Evolutionary conservation across 2,888 invertebrate species (phyloP).

Genomic region (Agonopterix arenella): DNA sequence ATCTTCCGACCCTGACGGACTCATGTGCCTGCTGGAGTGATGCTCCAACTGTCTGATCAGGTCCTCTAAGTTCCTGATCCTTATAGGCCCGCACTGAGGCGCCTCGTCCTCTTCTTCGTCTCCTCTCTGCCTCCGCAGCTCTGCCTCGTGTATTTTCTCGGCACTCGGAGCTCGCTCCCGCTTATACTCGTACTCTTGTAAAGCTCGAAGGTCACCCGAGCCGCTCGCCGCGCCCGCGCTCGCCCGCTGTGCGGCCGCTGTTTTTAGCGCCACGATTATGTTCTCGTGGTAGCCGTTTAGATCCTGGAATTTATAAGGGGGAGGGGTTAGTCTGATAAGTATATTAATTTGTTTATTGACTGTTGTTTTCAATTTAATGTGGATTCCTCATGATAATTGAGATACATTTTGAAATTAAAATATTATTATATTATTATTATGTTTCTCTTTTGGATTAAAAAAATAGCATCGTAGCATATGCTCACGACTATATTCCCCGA

Average conservation of each 20-base stretch:
- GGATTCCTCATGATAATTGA: no score
- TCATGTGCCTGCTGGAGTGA: slow-evolving; percentile 91
- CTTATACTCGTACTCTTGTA: slow-evolving; percentile 73
- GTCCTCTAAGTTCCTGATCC: slow-evolving; percentile 94
- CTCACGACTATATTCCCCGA: no score
- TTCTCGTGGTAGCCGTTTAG: slow-evolving; percentile 95
- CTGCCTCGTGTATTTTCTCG: slow-evolving; percentile 85
- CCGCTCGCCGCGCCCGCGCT: slow-evolving; percentile 50
- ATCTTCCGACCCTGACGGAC: slow-evolving; percentile 93
- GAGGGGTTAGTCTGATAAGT: no score
- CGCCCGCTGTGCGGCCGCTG: slow-evolving; percentile 85
- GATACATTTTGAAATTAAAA: no score
- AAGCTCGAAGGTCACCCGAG: slow-evolving; percentile 59
- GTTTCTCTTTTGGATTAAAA: no score
- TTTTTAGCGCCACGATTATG: slow-evolving; percentile 91
- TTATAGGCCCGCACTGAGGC: slow-evolving; percentile 87
- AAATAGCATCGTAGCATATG: no score
- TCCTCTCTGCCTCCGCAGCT: slow-evolving; percentile 76
- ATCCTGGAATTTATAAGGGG: slow-evolving; percentile 77
- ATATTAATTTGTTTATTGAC: no score
- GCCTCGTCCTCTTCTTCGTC: slow-evolving; percentile 84
- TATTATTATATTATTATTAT: no score
- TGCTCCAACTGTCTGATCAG: slow-evolving; percentile 92
- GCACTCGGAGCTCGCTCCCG: slow-evolving; percentile 82
- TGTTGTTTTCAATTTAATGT: no score